Base-by-base conservation (phyloP, 2,113 vertebrate species). In the Mionectes macconnelli region DNA sequence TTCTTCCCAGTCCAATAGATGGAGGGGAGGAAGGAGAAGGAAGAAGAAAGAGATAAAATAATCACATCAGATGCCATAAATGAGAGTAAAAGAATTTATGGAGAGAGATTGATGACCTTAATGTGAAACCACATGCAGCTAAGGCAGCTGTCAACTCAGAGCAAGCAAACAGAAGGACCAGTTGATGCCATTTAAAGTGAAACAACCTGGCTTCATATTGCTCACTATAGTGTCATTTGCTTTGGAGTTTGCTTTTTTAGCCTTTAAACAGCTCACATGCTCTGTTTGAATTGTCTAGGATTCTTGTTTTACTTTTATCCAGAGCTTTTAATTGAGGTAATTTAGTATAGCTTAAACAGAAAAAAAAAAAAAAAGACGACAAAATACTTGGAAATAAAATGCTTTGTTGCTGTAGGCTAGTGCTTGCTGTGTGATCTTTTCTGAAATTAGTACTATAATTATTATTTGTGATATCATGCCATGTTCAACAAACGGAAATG, bases 321-420 rank as follows among this genome's bases (percentile, higher is more conserved):
- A 77, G 45, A 87, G 74, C 28, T 80, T 92, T 96, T 89, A 79
- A 92, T 94, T 89, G 81, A 55, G 21, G 44, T 64, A 28, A 79
- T 79, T 89, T 69, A 30, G 7, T 35, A 55, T 33, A 52, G 63
- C 44, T 67, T 59, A 31, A 63, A 53, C 40, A 10, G 4, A 31
- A 70, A 80, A 59, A 91, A 83, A 66, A 39, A 35, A 59, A 20
- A 49, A 42, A 42, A 42, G 40, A 42, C 40, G 44, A 45, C 44
- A 45, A 45, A 45, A 45, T 45, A 45, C 19, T 10, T 45, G 44
- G 44, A 80, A 80, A 63, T 62, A 23, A 66, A 94, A 80, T 49
- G 57, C 55, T 68, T 67, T 83, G 39, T 81, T 84, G 63, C 47
- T 92, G 69, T 76, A 73, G 89, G 78, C n/a, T 59, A 81, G 23